Evolutionary conservation across 2,888 invertebrate species (phyloP).

Genomic region (Proisotoma minuta): DNA sequence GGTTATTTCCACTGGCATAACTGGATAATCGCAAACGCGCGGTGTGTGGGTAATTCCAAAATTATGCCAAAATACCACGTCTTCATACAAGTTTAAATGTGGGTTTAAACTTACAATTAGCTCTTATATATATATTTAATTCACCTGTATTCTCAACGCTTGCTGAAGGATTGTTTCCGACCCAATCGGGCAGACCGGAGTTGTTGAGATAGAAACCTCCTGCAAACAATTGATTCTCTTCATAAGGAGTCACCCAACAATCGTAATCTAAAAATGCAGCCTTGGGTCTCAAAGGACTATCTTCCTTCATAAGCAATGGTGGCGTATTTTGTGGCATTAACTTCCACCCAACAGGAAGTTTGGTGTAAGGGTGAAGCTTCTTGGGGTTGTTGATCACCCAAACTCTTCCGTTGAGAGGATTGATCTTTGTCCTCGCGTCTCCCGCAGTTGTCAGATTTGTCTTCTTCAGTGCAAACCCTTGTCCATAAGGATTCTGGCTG

Average conservation of each 20-base stretch:
- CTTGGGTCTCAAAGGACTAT: constrained; percentile 22
- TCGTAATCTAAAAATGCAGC: constrained; percentile 26
- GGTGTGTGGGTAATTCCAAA: constrained; percentile 31
- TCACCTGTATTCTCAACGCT: constrained; percentile 22
- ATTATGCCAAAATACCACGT: constrained; percentile 34
- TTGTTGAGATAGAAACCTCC: constrained; percentile 30
- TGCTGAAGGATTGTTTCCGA: constrained; percentile 11
- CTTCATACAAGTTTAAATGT: too few species aligned
- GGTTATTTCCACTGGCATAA: constrained; percentile 32
- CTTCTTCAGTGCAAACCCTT: constrained; percentile 18
- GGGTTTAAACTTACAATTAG: too few species aligned
- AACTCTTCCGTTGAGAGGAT: constrained; percentile 8
- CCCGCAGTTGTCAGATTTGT: constrained; percentile 18
- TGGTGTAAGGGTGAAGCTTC: constrained; percentile 4
- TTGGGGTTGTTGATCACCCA: constrained; percentile 26
- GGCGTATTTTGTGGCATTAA: constrained; percentile 17
- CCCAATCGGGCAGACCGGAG: constrained; percentile 33
- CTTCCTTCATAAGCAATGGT: constrained; percentile 7
- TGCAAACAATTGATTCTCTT: constrained; percentile 30
- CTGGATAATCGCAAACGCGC: constrained; percentile 26
- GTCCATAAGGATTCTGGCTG: constrained; percentile 28
- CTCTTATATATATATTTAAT: too few species aligned
- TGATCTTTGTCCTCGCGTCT: constrained; percentile 7
- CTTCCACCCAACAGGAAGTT: constrained; percentile 22
- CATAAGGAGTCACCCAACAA: constrained; percentile 32